Evolutionary conservation across 2,113 vertebrate genomes (phyloP).

Genomic region (Acrocephalus arundinaceus): DNA sequence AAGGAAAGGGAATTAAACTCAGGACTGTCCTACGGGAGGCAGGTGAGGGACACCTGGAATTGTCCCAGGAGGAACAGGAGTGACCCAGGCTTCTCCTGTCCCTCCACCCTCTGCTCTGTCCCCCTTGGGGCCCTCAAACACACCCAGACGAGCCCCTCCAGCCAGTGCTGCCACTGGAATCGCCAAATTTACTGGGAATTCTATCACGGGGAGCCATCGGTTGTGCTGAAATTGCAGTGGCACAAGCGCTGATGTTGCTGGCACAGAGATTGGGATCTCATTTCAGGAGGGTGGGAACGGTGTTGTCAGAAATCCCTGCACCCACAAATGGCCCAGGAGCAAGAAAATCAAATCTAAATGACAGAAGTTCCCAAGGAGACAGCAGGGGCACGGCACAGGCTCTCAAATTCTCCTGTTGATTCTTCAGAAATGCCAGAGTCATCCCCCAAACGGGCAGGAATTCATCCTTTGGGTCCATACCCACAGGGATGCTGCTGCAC

Average conservation of each 20-base stretch:
- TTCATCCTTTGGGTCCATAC: background rate
- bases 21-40: no score
- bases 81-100: background rate
- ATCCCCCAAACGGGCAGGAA: background rate
- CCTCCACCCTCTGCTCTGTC: background rate
- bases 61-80: background rate
- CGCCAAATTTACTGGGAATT: background rate
- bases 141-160: accelerated
- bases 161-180: background rate
- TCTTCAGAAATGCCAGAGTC: background rate
- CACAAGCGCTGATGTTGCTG: accelerated
- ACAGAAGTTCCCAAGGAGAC: background rate
- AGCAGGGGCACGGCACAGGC: background rate
- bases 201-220: background rate
- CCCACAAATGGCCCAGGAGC: background rate
- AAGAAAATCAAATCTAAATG: background rate
- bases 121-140: background rate
- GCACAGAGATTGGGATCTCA: background rate
- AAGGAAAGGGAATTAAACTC: slow-evolving; percentile 32
- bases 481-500: background rate
- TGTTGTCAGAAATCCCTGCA: background rate
- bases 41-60: background rate
- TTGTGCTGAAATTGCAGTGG: background rate
- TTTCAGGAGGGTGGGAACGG: no score
- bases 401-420: background rate